Base-by-base conservation (phyloP, 35 echinoderm and acorn worm genomes). In the Ophiothrix spiculata region DNA sequence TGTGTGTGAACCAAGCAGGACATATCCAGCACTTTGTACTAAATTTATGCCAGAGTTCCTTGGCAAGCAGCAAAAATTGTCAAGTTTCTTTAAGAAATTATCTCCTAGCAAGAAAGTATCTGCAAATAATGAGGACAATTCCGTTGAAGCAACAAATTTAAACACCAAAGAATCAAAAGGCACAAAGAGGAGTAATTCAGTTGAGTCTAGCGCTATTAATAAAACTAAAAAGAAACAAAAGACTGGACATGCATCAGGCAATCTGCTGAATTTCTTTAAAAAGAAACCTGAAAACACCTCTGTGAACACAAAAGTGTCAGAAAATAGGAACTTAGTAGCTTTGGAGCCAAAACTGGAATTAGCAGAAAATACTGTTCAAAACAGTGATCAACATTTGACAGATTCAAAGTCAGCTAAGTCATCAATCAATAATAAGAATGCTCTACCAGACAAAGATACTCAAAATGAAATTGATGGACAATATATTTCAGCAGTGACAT, bases 31-130 rank as follows among this genome's bases (percentile, higher is more conserved):
- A 21, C 83, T 91, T 29, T 94, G 96, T 80, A 81, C 96, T 36
- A 94, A 94, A 74, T 83, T 89, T 77, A 94, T 99, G 96, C 96
- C 96, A 45, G 96, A 99, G 42, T 91, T 99, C 78, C 31, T 69
- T 15, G 89, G 95, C 11, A 99, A 90, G 83, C 96, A 99, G 79
- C 92, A 92, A 60, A 99, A 94, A 33, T 77, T 99, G 76, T 91
- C 92, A 41, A 82, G 76, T 31, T 99, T 99, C 80, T 99, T 99
- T 64, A 46, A 75, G 39, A 97, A 97, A 63, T 45, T 89, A 64
- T 85, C 60, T 21, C 83, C 84, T 75, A 87, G 83, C 63, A 91
- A 83, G 77, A 86, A 86, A 35, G 73, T 76, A 35, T 60, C 75
- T 84, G 37, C 80, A 36, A 32, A 35, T 77, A 35, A 37, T n/a